Percentiles rank a stretch among this genome's conserved stretches.
phyloP scores from a whole-genome alignment of 1,140 invertebrate genomes.

The Drosophila kanapiae region DNA sequence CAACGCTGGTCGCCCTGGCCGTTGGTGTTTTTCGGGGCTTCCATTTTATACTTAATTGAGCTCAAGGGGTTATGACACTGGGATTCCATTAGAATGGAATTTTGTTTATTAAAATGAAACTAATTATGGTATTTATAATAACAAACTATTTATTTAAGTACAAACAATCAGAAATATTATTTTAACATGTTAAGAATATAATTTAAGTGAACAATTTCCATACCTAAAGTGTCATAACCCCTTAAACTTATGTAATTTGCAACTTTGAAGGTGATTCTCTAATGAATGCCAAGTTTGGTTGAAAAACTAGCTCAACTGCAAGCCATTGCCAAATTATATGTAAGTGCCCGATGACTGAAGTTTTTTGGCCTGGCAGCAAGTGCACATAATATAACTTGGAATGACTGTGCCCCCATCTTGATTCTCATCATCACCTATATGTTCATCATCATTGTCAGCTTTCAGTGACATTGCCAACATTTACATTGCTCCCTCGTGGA shows the following conservation, averaged over 20 bases:
- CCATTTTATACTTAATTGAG: neutral
- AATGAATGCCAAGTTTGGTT: slow-evolving; percentile 69
- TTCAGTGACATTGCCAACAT: slow-evolving; percentile 65
- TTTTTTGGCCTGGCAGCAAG: slow-evolving; percentile 66
- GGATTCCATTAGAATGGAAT: neutral
- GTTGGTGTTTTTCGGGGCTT: slow-evolving; percentile 18
- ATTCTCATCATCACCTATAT: neutral
- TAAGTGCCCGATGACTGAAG: slow-evolving; percentile 50
- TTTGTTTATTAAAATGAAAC: neutral
- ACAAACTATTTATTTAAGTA: neutral
- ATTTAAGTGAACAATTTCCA: too few species aligned
- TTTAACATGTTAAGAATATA: neutral
- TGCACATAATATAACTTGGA: slow-evolving; percentile 57
- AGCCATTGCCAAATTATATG: slow-evolving; percentile 77
- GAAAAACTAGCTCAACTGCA: slow-evolving; percentile 23
- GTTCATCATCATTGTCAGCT: slow-evolving; percentile 10
- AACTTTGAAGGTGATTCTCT: slow-evolving; percentile 69
- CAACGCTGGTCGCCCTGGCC: slow-evolving; percentile 33
- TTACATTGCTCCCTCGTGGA: slow-evolving; percentile 35
- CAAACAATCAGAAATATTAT: fast-evolving
- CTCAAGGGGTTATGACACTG: slow-evolving; percentile 5
- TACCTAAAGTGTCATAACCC: neutral
- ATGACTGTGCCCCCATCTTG: neutral
- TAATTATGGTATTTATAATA: neutral
- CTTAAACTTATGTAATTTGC: slow-evolving; percentile 66